A percentile compares a stretch with the other conserved stretches of the same genome.
phyloP scores from a whole-genome alignment of 1,140 invertebrate genomes.

The Ridgeia piscesae region DNA sequence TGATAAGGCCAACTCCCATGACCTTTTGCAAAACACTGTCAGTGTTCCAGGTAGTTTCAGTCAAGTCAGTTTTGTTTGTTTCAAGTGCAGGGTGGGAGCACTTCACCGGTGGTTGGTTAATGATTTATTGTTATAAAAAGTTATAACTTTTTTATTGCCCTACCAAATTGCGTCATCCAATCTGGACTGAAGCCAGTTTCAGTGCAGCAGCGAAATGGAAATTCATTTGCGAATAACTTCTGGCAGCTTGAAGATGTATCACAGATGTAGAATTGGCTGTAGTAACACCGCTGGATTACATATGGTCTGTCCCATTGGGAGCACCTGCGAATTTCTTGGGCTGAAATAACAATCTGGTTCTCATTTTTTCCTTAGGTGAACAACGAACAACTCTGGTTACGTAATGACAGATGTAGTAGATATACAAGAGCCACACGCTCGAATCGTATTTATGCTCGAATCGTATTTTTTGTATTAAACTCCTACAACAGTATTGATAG shows the following conservation, averaged over 20 bases:
- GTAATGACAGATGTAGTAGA: background rate
- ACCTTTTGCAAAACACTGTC: background rate
- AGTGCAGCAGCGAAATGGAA: background rate
- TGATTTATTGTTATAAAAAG: no score
- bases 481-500: background rate
- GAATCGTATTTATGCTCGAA: background rate
- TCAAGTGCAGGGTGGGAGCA: background rate
- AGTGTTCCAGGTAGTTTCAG: background rate
- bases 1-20: background rate
- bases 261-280: background rate
- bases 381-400: no score
- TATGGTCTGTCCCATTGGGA: background rate
- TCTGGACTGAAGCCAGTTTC: background rate
- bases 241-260: background rate
- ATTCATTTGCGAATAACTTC: no score
- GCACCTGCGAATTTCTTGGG: background rate
- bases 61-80: background rate
- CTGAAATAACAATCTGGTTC: no score
- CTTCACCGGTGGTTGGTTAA: background rate
- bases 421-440: background rate
- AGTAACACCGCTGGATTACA: background rate
- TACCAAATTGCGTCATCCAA: background rate
- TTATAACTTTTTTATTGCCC: background rate
- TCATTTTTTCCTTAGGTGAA: no score
- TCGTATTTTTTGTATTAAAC: background rate